Evolutionary conservation across 2,888 invertebrate species (phyloP), one percentile per base, ranked within the genome.

Genomic region (Hartigia nigra): DNA sequence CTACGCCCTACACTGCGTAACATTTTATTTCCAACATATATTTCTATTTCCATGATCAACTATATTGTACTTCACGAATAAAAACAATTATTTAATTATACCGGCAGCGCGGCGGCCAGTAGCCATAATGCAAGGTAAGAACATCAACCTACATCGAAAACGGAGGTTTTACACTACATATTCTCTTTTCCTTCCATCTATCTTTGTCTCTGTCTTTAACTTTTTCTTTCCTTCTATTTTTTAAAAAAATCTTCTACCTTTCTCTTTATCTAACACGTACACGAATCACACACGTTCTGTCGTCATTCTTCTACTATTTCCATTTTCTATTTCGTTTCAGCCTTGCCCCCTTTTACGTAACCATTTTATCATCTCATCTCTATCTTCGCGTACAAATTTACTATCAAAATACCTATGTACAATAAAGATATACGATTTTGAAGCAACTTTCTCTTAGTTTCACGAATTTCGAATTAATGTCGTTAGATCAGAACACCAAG

Each of bases 81-180:
- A 91, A 91, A 91, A 88, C 90, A 91, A 90, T 91, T 88, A 91
- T 91, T 91, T 91, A 90, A 91, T 91, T 91, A 91, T 91, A 91
- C 90, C 90, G 91, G 91, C 91, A 91, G 91, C 91, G 91, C 91
- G 91, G 91, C 91, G 89, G 91, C 91, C 91, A 91, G 91, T 90
- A 90, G 89, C 90, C 90, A 91, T 91, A 91, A 91, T 88, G 89
- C 91, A 91, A 91, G 91, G 91, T 91, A 91, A 91, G 91, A 91
- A 88, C 90, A 91, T 88, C 89, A 90, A 91, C 90, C 87, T 91
- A 90, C 91, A 91, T 91, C 90, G 88, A 88, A 55, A 23, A 23
- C 55, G 55, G 55, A 55, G 55, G 55, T 55, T 55, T 90, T 90
- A 89, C 90, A 91, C 89, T 89, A 90, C 90, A 88, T 88, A 55